Conservation (phyloP, 2,797 vertebrate species). For the Lacerta agilis region DNA sequence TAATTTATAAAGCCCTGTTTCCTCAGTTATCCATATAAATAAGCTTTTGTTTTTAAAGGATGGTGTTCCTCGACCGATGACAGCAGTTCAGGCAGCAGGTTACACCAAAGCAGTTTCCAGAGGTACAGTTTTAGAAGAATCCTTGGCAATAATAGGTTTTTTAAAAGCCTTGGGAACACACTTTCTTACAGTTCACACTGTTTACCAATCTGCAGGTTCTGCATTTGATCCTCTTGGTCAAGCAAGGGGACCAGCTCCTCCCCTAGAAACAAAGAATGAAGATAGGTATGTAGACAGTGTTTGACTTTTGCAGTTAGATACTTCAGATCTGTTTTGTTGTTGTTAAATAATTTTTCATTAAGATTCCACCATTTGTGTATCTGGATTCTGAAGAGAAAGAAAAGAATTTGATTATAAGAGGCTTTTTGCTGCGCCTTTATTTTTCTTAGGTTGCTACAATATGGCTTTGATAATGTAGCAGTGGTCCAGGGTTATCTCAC, state of each 20-base stretch:
- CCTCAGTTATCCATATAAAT: conserved; percentile 22
- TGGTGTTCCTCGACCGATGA: conserved; percentile 91
- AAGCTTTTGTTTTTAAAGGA: conserved; percentile 81
- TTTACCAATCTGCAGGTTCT: conserved; percentile 80
- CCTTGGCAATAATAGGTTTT: neutral
- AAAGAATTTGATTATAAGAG: neutral
- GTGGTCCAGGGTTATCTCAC: neutral
- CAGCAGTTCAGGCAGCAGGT: conserved; percentile 93
- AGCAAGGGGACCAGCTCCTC: conserved; percentile 88
- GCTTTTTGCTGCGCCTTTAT: neutral
- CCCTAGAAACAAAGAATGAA: conserved; percentile 90
- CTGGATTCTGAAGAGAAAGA: neutral
- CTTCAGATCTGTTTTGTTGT: conserved; percentile 7
- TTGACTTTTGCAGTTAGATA: conserved; percentile 22
- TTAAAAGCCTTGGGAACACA: neutral
- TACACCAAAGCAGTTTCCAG: conserved; percentile 87
- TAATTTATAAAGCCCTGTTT: neutral
- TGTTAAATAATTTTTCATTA: neutral
- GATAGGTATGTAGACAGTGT: conserved; percentile 85
- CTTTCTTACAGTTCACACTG: conserved; percentile 26
- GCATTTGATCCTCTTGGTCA: conserved; percentile 92
- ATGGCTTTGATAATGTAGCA: neutral
- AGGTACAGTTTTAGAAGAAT: conserved; percentile 77
- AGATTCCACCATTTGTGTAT: neutral
- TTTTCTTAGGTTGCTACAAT: neutral